Percentiles rank a stretch among this genome's conserved stretches.
Conservation (phyloP, 1,140 invertebrate species). For the Nixonia krombeini region DNA sequence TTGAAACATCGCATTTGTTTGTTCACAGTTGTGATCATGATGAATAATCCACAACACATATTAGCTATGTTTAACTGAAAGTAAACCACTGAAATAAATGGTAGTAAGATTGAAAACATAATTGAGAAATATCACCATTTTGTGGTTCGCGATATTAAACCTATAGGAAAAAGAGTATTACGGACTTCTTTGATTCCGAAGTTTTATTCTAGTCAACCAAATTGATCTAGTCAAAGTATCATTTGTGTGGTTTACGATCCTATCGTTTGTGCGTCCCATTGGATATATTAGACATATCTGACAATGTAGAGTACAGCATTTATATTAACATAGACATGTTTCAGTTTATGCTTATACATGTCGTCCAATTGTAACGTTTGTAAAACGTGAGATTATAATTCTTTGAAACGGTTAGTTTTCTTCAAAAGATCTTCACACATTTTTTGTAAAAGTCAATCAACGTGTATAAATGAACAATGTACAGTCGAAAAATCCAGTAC, state of each 20-base stretch:
- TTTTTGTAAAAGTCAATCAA: background rate
- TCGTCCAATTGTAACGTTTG: too few relatives aligned
- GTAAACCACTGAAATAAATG: too few relatives aligned
- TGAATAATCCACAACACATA: too few relatives aligned
- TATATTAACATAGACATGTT: conserved; percentile 9
- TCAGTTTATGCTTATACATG: conserved; percentile 17
- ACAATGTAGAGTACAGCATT: conserved; percentile 22
- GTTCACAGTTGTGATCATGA: too few relatives aligned
- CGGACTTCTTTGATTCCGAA: conserved; percentile 20
- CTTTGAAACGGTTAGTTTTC: background rate
- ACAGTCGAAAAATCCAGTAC: background rate
- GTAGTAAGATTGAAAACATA: too few relatives aligned
- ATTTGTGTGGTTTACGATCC: conserved; percentile 43
- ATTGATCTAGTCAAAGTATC: conserved; percentile 61
- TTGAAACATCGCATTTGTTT: too few relatives aligned
- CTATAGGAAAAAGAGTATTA: conserved; percentile 2
- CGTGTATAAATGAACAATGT: background rate
- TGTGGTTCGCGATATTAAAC: background rate
- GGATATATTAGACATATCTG: conserved; percentile 27
- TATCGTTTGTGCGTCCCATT: background rate
- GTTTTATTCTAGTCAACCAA: conserved; percentile 61
- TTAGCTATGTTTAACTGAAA: background rate
- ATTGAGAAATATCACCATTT: too few relatives aligned
- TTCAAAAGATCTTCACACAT: background rate
- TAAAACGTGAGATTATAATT: conserved; percentile 1